Evolutionary conservation across 2,113 vertebrate species (phyloP).

Genomic region (Microcebus griseorufus): DNA sequence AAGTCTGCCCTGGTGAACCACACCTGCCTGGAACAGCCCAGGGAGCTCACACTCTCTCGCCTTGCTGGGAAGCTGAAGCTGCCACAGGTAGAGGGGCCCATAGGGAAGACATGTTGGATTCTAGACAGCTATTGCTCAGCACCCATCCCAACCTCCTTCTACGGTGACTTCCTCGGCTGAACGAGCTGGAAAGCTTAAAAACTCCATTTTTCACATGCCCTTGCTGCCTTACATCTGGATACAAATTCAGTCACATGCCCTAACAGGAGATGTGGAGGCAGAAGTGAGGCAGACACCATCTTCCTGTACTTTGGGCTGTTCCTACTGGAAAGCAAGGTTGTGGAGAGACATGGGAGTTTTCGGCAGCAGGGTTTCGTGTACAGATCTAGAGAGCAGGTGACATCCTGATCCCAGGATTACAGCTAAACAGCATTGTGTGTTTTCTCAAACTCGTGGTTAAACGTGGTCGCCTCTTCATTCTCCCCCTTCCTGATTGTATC

Average conservation of each 20-base stretch:
- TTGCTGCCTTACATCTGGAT: not conserved
- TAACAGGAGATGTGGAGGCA: not conserved
- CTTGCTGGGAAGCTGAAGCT: not conserved
- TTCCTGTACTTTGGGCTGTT: not conserved
- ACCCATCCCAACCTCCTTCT: not conserved
- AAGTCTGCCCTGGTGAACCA: not conserved
- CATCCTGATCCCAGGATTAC: not conserved
- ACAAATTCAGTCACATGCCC: not conserved
- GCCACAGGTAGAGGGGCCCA: not conserved
- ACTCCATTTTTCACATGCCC: not conserved
- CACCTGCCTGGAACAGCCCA: no score
- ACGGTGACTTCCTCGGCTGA: not conserved
- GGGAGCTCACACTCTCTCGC: not conserved
- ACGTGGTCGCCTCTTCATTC: not conserved
- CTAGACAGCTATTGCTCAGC: not conserved
- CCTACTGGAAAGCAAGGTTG: not conserved
- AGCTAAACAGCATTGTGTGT: not conserved
- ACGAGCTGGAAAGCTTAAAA: not conserved
- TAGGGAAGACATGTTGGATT: not conserved
- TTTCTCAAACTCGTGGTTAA: not conserved
- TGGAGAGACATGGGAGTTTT: not conserved
- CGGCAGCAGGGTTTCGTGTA: not conserved
- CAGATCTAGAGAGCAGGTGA: not conserved
- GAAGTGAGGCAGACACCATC: not conserved
- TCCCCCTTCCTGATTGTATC: not conserved